Base-by-base conservation (phyloP, 2,113 vertebrate species). In the Pluvianellus socialis region DNA sequence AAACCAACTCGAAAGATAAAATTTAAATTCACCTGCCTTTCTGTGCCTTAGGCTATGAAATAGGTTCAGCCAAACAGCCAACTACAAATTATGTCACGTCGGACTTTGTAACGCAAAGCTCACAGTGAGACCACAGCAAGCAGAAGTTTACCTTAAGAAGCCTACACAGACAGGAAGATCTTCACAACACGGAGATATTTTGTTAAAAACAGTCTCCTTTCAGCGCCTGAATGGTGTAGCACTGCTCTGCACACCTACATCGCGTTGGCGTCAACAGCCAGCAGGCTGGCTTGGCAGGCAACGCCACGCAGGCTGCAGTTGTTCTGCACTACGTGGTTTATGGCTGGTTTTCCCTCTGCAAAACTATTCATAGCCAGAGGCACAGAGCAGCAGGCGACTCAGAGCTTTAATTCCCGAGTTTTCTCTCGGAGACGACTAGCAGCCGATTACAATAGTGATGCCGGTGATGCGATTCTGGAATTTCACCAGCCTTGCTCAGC, bases 21-120 rank as follows among this genome's bases (percentile, higher is more conserved):
- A 94, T 79, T 92, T 81, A 92, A 95, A 96, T 93, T 95, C 87
- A 94, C 89, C 77, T 96, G 91, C 81, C 38, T 95, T 92, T 80
- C 74, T 71, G 62, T 58, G 89, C 95, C 91, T 93, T 55, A 66
- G 81, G 91, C 91, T 77, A 91, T 14, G 84, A 87, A 89, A 58
- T 24, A 79, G 88, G 67, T 90, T 91, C 89, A 93, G 68, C 96
- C 62, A 91, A 94, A 96, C 84, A 94, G 84, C 58, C 70, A 79
- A 17, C 67, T 79, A 90, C 90, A 92, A 96, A 93, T 58, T 82
- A 91, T 24, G 66, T 89, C 76, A 79, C 24, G 83, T 30, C 94
- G 73, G 73, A 89, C 79, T 96, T 91, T 61, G 61, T 84, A 81
- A 88, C 53, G 38, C 75, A 84, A 79, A 86, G 56, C 72, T 81